Evolutionary conservation across 2,888 invertebrate species (phyloP), one percentile per base, ranked within the genome.

Genomic region (Heteropelma amictum): DNA sequence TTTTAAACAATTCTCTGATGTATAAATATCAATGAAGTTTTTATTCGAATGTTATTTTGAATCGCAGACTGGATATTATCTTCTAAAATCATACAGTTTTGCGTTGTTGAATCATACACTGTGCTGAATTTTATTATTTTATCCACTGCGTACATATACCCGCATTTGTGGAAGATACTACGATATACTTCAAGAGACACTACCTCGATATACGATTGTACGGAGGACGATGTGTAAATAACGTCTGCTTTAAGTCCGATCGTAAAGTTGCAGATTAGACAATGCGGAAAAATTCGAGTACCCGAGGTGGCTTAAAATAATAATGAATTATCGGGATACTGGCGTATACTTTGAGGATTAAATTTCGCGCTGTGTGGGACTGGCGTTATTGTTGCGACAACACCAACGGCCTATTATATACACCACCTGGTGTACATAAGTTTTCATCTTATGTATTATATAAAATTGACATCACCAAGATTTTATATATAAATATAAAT

Each of bases 251-350:
- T 56, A 61, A 71, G 49, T 26, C 42, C 61, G 47, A 26, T 56
- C 75, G 65, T 75, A 75, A 75, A 71, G 75, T 71, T 40, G 61
- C 65, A 75, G 65, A 67, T 67, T 72, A 72, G 60, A 71, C 53
- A 71, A 75, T 54, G 40, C 23, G 49, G 4, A 61, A 53, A 71
- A 75, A 65, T 17, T 68, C 19, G 38, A 49, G 49, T 69, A 19
- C 23, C 17, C 35, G 33, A 30, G 33, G 33, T 17, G 45, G 21
- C 54, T 71, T 70, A 33, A 65, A 61, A 49, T 61, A 67, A 61
- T 71, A 71, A 71, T 54, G 71, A 56, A 71, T 67, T 61, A 54
- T 54, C 45, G 30, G 38, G 35, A 23, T 38, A 49, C 23, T 10
- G n/a, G 33, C 17, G 10, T 45, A 23, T 26, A 54, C 60, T 61